These are phyloP conservation scores for Acleris holmiana DNA, from an alignment of 2,888 invertebrate species.

Conservation along the genomic window DNA sequence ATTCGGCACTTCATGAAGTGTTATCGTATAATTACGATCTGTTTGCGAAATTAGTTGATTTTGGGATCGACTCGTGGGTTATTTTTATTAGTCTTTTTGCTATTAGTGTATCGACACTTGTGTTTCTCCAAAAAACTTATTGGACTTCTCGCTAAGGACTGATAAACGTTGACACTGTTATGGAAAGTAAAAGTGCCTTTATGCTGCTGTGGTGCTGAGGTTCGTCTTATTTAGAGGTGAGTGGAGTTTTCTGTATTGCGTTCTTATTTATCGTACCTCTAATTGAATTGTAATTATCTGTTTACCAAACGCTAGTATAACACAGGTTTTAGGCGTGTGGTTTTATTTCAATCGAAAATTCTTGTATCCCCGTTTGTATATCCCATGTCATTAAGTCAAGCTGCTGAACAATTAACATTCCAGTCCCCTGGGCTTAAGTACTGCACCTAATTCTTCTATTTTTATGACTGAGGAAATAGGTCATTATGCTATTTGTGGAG, in stretches of 20 bases:
- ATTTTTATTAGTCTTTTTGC: constrained; percentile 55
- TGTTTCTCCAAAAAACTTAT: constrained; percentile 46
- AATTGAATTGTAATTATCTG: not conserved
- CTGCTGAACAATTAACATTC: too few relatives aligned
- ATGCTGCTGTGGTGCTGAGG: constrained; percentile 8
- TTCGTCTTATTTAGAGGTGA: constrained; percentile 23
- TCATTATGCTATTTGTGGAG: too few relatives aligned
- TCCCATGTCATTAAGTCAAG: too few relatives aligned
- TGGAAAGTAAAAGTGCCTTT: constrained; percentile 56
- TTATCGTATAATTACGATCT: constrained; percentile 64
- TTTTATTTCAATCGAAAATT: not conserved
- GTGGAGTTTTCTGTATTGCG: not conserved
- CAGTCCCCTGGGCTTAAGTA: too few relatives aligned
- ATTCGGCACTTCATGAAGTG: constrained; percentile 72
- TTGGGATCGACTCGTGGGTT: constrained; percentile 56
- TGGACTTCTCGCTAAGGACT: constrained; percentile 18
- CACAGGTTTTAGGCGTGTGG: not conserved
- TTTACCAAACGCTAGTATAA: not conserved
- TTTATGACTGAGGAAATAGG: too few relatives aligned
- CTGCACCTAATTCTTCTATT: too few relatives aligned
- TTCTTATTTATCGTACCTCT: not conserved
- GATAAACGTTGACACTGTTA: constrained; percentile 22
- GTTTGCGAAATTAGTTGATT: constrained; percentile 61
- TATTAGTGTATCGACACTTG: constrained; percentile 51
- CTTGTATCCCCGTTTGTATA: too few relatives aligned